Conservation (phyloP, 2,113 vertebrate genomes). For the Oryzias melastigma region DNA sequence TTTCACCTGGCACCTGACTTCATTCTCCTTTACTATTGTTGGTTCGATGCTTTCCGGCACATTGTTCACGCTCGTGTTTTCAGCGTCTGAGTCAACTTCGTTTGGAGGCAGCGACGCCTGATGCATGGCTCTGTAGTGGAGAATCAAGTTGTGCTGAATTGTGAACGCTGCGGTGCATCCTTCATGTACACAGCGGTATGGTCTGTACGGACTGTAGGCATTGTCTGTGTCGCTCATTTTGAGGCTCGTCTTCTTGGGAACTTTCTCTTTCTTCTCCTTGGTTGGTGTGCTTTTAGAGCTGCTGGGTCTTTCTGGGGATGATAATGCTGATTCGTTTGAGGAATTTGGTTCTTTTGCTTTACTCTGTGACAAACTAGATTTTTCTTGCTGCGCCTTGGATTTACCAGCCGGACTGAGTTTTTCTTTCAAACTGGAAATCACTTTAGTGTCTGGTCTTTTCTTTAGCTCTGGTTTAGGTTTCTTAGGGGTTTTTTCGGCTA, state of each 20-base stretch:
- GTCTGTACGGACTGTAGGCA: conserved; percentile 88
- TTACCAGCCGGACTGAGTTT: conserved; percentile 42
- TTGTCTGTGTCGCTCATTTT: conserved; percentile 72
- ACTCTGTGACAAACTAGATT: conserved; percentile 15
- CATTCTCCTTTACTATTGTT: conserved; percentile 75
- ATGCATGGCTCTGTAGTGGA: conserved; percentile 97
- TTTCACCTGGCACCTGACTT: conserved; percentile 93
- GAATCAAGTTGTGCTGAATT: conserved; percentile 95
- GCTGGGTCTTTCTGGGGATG: conserved; percentile 63
- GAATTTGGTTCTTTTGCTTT: conserved; percentile 48
- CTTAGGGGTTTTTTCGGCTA: conserved; percentile 29
- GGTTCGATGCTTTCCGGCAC: conserved; percentile 35
- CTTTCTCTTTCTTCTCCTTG: conserved; percentile 73
- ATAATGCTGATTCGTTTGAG: conserved; percentile 36
- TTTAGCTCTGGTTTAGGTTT: conserved; percentile 15
- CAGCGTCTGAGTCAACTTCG: conserved; percentile 80
- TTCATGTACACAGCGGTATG: conserved; percentile 95
- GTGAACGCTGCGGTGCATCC: conserved; percentile 96
- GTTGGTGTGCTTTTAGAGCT: conserved; percentile 70
- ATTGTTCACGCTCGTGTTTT: conserved; percentile 57
- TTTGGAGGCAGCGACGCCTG: conserved; percentile 86
- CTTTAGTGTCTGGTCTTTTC: conserved; percentile 42
- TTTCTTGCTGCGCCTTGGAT: conserved; percentile 34
- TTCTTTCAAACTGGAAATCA: conserved; percentile 34
- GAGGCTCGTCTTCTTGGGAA: conserved; percentile 65